Evolutionary conservation across 2,113 vertebrate genomes (phyloP).

Genomic region (Mustelus asterias): DNA sequence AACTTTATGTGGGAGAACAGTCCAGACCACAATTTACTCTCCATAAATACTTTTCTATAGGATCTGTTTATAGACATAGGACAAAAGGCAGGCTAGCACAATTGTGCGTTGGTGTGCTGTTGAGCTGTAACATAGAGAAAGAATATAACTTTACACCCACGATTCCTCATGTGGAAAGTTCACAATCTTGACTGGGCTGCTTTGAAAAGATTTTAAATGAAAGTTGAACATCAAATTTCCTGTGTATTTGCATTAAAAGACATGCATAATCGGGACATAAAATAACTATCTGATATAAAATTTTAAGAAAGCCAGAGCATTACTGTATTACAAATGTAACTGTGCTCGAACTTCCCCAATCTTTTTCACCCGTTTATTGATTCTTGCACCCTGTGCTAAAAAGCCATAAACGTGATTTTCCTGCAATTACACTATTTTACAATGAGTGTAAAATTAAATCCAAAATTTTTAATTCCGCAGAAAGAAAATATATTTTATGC

Average conservation of each 20-base stretch:
- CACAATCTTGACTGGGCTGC: constrained; percentile 7
- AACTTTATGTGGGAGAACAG: constrained; percentile 28
- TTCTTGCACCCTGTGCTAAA: neutral
- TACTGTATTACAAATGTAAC: neutral
- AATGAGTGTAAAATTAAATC: neutral
- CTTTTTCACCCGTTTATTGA: neutral
- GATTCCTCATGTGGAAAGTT: constrained; percentile 11
- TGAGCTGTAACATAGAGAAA: neutral
- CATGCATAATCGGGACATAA: neutral
- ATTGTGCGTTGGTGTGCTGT: constrained; percentile 10
- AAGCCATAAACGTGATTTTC: neutral
- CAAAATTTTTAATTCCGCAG: neutral
- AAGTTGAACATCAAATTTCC: neutral
- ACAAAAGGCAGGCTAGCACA: neutral
- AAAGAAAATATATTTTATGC: neutral
- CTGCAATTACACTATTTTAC: neutral
- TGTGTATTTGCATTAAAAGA: neutral
- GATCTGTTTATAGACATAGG: constrained; percentile 13
- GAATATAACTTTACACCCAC: constrained; percentile 22
- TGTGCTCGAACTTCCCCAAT: neutral
- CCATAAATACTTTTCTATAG: constrained; percentile 14
- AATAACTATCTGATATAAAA: neutral
- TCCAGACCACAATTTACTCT: constrained; percentile 23
- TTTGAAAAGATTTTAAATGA: constrained; percentile 13
- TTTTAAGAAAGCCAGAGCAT: neutral